A percentile compares a stretch with the other conserved stretches of the same genome.
Conservation (phyloP, 2,888 invertebrate genomes). For the Dioctria linearis region DNA sequence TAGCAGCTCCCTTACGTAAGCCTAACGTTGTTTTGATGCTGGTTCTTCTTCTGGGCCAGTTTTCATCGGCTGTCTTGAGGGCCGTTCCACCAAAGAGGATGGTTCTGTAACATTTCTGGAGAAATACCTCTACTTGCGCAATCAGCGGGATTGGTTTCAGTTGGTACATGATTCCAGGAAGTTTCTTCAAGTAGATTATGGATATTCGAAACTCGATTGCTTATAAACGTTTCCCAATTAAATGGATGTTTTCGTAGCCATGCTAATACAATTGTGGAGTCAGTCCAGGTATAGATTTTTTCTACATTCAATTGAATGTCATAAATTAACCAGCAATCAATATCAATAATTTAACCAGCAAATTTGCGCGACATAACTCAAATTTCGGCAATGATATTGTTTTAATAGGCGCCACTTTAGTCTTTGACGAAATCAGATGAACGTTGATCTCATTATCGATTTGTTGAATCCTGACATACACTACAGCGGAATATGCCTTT, state of each 20-base stretch:
- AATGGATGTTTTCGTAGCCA: conserved; percentile 1
- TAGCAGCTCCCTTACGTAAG: too few species aligned
- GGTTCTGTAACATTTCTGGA: too few species aligned
- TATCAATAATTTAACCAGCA: neutral
- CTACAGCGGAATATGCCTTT: neutral
- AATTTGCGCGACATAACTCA: neutral
- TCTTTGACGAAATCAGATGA: neutral
- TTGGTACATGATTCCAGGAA: too few species aligned
- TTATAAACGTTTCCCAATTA: neutral
- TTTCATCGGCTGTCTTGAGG: too few species aligned
- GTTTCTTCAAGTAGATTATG: too few species aligned
- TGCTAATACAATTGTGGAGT: neutral
- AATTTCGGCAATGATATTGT: neutral
- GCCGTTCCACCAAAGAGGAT: too few species aligned
- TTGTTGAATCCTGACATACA: neutral
- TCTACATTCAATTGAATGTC: neutral
- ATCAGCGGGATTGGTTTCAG: too few species aligned
- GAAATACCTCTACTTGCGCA: too few species aligned
- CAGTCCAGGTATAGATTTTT: neutral
- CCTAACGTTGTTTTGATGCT: too few species aligned
- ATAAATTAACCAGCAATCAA: neutral
- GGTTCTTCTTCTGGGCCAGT: too few species aligned
- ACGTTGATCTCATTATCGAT: neutral
- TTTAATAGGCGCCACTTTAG: neutral
- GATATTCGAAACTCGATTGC: neutral